Percentiles rank a stretch among this genome's conserved stretches.
These are phyloP conservation scores for Pleuronectes platessa DNA, from an alignment of 2,113 vertebrate species.

Conservation along the genomic window DNA sequence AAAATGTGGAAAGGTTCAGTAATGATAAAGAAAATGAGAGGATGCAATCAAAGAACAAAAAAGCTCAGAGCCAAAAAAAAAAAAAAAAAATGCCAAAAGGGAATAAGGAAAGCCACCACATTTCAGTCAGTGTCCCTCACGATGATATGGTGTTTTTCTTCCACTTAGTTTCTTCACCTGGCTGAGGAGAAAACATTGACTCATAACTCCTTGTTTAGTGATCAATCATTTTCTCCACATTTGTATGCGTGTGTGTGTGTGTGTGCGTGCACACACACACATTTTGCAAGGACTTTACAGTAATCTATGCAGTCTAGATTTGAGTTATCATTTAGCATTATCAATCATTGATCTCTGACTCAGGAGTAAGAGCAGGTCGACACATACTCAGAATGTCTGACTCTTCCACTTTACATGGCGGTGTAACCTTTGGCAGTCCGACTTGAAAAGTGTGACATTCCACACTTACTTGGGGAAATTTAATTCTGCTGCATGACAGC, in stretches of 20 bases:
- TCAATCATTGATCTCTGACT: background rate
- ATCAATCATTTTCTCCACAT: no score
- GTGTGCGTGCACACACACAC: no score
- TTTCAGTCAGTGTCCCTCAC: no score
- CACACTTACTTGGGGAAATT: background rate
- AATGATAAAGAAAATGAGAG: background rate
- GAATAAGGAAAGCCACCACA: no score
- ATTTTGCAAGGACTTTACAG: background rate
- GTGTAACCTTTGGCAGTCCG: background rate
- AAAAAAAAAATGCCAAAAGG: no score
- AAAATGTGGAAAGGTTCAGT: background rate
- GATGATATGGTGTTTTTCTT: no score
- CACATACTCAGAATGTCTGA: background rate
- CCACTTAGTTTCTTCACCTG: no score
- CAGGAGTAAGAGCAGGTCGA: background rate
- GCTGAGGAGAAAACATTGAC: no score
- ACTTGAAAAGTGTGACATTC: background rate
- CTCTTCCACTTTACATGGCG: background rate
- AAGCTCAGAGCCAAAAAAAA: no score
- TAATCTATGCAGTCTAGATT: background rate
- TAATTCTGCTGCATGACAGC: background rate
- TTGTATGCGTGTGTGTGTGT: no score
- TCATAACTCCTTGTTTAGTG: no score
- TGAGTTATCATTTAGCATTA: background rate
- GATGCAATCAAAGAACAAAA: no score